A percentile compares a stretch with the other conserved stretches of the same genome.
These are phyloP conservation scores for Ariolimax columbianus DNA, from an alignment of 2,888 invertebrate species.

Conservation along the genomic window DNA sequence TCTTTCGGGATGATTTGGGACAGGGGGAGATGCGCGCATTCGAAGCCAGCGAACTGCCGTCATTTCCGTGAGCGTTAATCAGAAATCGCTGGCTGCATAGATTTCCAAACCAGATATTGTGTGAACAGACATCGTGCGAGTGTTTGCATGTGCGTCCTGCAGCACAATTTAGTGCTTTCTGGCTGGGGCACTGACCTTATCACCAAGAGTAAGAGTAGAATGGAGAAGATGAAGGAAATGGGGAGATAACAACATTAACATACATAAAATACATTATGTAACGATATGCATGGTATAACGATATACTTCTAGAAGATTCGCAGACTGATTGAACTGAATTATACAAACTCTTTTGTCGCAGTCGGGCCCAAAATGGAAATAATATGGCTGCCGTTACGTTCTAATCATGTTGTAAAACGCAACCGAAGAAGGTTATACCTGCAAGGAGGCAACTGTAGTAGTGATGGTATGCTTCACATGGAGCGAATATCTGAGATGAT, in stretches of 20 bases:
- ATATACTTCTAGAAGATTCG: too few relatives aligned
- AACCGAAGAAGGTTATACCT: too few relatives aligned
- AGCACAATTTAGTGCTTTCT: slow-evolving; percentile 3
- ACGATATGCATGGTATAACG: too few relatives aligned
- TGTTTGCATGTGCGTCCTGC: slow-evolving; percentile 21
- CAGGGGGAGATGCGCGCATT: neutral
- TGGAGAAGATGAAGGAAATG: neutral
- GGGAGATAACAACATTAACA: neutral
- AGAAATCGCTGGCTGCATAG: slow-evolving; percentile 55
- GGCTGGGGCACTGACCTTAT: neutral
- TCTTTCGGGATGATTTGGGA: slow-evolving; percentile 5
- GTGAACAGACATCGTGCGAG: neutral
- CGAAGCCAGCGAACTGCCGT: slow-evolving; percentile 22
- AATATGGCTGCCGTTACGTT: too few relatives aligned
- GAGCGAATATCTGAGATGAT: too few relatives aligned
- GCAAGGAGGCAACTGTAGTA: too few relatives aligned
- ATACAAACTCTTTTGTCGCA: too few relatives aligned
- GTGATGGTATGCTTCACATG: too few relatives aligned
- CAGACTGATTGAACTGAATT: too few relatives aligned
- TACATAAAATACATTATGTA: too few relatives aligned
- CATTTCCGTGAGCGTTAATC: slow-evolving; percentile 51
- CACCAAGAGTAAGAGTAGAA: neutral
- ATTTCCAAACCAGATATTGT: slow-evolving; percentile 51
- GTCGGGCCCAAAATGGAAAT: too few relatives aligned
- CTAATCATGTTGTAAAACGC: too few relatives aligned